Percentiles rank a stretch among this genome's conserved stretches.
These are phyloP conservation scores for Helicoverpa armigera DNA, from an alignment of 1,140 invertebrate genomes.

Conservation along the genomic window DNA sequence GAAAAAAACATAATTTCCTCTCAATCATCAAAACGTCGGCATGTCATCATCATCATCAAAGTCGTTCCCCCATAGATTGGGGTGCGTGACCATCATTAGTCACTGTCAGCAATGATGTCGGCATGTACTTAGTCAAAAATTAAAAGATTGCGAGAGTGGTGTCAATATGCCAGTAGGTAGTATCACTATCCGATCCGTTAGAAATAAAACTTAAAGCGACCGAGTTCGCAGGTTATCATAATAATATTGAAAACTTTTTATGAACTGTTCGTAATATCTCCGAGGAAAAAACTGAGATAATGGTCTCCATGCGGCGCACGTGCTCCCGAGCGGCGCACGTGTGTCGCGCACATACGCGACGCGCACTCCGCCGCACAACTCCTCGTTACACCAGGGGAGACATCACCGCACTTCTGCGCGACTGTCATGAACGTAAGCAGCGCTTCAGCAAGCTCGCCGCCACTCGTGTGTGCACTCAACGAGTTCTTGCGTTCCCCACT, in stretches of 20 bases:
- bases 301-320: slow-evolving; percentile 2
- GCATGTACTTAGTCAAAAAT: neutral
- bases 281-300: neutral
- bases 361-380: neutral
- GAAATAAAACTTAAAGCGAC: neutral
- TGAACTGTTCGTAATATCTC: neutral
- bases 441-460: neutral
- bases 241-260: neutral
- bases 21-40: neutral
- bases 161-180: neutral
- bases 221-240: neutral
- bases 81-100: too few species aligned
- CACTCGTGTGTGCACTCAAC: neutral
- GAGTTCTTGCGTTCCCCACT: neutral
- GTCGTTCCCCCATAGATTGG: too few species aligned
- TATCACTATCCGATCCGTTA: neutral
- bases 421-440: too few species aligned
- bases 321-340: neutral
- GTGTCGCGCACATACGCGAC: neutral
- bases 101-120: too few species aligned
- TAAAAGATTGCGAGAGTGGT: neutral
- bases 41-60: too few species aligned
- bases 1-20: too few species aligned
- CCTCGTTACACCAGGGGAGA: too few species aligned
- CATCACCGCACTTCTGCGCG: too few species aligned